Base-by-base conservation (phyloP, 1,140 invertebrate genomes). In the Pantala flavescens region DNA sequence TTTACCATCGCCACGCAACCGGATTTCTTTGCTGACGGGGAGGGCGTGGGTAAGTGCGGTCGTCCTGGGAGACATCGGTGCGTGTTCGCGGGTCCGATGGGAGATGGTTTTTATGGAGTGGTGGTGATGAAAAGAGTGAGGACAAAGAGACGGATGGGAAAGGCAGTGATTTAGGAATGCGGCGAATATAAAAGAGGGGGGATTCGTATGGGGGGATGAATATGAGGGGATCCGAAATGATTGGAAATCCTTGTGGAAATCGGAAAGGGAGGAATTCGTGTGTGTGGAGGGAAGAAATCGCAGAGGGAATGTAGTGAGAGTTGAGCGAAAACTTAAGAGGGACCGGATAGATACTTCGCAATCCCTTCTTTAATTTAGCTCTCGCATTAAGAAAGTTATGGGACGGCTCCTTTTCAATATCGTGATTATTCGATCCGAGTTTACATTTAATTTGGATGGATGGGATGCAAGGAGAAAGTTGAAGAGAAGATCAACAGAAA, bases 101-200 rank as follows among this genome's bases (percentile, higher is more conserved):
- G 49, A 21, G 49, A 19, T 3, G 43, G 43, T 49, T 9, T 16
- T 9, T 49, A 11, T 9, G 49, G 49, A 63, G n/a, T 19, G 49
- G 49, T 3, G 12, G 49, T 21, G 49, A 21, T 21, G 49, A 21
- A 21, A 63, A 63, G 49, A 63, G 5, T 21, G 49, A 63, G 49
- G 49, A 19, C n/a, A 21, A 63, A 16, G 49, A 36, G 28, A 36
- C n/a, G 49, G 5, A 21, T 63, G 49, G 49, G 49, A 12, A 21
- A 21, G 49, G 49, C 49, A 21, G 49, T 63, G 49, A 63, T 63
- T 63, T 63, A 63, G n/a, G 49, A 63, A 63, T 63, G 49, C 49
- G 49, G 49, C 49, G 49, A 63, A 63, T 19, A 63, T 16, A 63
- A 63, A 63, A 63, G 49, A 21, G n/a, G 49, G 49, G n/a, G 49